A percentile compares a stretch with the other conserved stretches of the same genome.
phyloP scores from a whole-genome alignment of 2,113 vertebrate genomes.

The Halcyon malimbica region DNA sequence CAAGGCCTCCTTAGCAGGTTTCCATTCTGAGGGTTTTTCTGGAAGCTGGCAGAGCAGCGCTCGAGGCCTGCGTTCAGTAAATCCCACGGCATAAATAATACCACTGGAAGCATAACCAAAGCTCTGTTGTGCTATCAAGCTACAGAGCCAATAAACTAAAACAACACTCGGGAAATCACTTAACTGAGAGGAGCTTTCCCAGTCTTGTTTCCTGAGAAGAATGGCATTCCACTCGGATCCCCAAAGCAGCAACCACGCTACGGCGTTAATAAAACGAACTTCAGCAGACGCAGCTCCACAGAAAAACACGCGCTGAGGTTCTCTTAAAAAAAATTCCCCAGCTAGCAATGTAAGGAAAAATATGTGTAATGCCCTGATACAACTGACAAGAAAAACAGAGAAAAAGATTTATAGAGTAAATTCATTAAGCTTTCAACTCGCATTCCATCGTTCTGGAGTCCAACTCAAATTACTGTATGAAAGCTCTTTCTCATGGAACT shows the following conservation, averaged over 20 bases:
- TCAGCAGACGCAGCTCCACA: neutral
- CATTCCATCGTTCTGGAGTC: constrained; percentile 67
- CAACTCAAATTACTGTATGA: constrained; percentile 68
- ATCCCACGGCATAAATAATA: constrained; percentile 15
- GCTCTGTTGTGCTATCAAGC: constrained; percentile 10
- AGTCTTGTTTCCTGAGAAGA: constrained; percentile 41
- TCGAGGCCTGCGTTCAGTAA: neutral
- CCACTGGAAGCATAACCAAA: neutral
- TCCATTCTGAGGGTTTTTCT: neutral
- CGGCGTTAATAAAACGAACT: constrained; percentile 32
- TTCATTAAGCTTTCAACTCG: constrained; percentile 65
- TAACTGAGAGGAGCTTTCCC: constrained; percentile 53
- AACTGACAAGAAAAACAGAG: constrained; percentile 69
- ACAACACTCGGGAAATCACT: constrained; percentile 43
- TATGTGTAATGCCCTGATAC: constrained; percentile 64
- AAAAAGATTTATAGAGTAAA: constrained; percentile 72
- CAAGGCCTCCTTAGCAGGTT: neutral
- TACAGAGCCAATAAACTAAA: constrained; percentile 53
- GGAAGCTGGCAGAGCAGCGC: neutral
- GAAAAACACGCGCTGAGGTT: constrained; percentile 24
- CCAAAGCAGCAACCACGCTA: constrained; percentile 12
- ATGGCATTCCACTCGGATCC: constrained; percentile 29
- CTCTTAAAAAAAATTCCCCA: constrained; percentile 54
- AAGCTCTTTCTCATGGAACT: constrained; percentile 69
- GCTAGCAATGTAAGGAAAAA: constrained; percentile 56